phyloP scores from a whole-genome alignment of 2,113 vertebrate species.

The Oenanthe oenanthe region DNA sequence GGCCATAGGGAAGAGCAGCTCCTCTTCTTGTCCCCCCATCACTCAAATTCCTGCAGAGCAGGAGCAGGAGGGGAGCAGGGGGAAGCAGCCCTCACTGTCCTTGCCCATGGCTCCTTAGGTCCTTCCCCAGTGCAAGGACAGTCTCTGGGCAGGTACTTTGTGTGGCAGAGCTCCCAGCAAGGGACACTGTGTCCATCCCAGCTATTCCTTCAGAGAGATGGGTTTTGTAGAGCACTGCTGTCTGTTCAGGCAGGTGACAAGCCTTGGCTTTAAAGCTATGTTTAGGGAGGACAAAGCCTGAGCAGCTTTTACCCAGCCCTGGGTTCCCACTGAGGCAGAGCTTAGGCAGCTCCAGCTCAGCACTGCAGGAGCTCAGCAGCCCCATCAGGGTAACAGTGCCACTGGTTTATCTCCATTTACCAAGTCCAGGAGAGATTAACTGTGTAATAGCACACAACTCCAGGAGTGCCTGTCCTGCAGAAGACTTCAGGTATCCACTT shows the following conservation, averaged over 20 bases:
- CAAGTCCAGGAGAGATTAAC: background rate
- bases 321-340: background rate
- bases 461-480: background rate
- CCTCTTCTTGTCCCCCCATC: background rate
- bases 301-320: background rate
- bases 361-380: background rate
- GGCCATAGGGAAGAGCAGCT: background rate
- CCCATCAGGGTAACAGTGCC: background rate
- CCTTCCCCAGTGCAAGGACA: background rate
- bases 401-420: background rate
- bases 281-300: background rate
- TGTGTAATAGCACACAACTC: background rate
- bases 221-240: background rate
- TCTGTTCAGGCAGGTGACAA: background rate
- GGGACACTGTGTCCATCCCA: background rate
- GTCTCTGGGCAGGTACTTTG: background rate
- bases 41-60: background rate
- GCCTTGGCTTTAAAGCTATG: background rate
- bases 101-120: background rate
- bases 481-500: background rate
- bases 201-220: background rate
- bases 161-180: background rate
- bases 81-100: background rate
- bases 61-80: accelerated
- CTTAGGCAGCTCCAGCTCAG: background rate